phyloP scores from a whole-genome alignment of 2,797 vertebrate species.

The Phoeniculus purpureus region DNA sequence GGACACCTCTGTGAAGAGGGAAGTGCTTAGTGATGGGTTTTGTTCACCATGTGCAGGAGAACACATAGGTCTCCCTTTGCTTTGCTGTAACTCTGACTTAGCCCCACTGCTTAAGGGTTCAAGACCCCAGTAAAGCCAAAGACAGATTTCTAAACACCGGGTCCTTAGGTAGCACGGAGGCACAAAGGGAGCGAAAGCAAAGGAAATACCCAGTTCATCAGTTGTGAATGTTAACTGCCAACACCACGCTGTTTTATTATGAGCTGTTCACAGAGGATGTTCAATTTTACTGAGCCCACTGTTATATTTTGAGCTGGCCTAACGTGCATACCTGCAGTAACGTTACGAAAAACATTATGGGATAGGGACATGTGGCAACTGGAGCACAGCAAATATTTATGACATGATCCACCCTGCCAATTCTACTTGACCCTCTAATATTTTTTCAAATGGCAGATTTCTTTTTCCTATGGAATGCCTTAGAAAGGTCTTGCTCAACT shows the following conservation, averaged over 20 bases:
- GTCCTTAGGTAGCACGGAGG: not conserved
- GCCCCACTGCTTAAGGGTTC: not conserved
- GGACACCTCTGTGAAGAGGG: not conserved
- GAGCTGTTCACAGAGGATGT: not conserved
- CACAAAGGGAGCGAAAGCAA: not conserved
- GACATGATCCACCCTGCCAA: not conserved
- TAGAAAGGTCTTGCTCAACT: not conserved
- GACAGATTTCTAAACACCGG: not conserved
- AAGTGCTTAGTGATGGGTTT: not conserved
- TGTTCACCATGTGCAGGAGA: not conserved
- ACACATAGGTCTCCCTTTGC: accelerated
- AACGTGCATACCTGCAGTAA: not conserved
- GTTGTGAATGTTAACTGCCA: not conserved
- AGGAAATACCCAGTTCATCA: not conserved
- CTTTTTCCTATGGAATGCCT: not conserved
- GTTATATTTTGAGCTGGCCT: not conserved
- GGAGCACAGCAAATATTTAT: not conserved
- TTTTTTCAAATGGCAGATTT: not conserved
- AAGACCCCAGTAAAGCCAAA: not conserved
- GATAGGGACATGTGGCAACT: not conserved
- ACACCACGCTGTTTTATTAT: not conserved
- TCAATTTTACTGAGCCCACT: not conserved
- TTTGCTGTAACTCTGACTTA: not conserved
- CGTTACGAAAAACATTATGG: not conserved
- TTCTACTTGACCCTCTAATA: not conserved